Evolutionary conservation across 2,113 vertebrate genomes (phyloP), one percentile per base, ranked within the genome.

Genomic region (Theristicus caerulescens): DNA sequence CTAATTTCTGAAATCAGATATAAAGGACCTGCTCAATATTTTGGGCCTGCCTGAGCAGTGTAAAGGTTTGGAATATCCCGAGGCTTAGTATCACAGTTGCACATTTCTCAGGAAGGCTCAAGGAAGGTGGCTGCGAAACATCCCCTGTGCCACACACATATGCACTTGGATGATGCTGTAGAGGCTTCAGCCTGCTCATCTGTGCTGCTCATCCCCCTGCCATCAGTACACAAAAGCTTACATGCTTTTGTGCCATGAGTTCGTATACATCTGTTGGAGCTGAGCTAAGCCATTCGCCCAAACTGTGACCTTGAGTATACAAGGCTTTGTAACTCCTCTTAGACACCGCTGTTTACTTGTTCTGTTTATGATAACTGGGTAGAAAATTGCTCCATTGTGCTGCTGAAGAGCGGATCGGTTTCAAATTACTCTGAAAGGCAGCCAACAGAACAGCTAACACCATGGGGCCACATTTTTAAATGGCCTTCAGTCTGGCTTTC

Each of bases 331-430:
- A 89, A 65, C 64, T 78, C 69, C 83, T 84, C 65, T 84, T 89
- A 61, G 61, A n/a, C 69, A 31, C 52, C 86, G 72, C 40, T 95
- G 83, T 94, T 96, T 91, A 82, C 77, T 96, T 86, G 44, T 86
- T 93, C 83, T 94, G 80, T 93, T 96, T 96, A 72, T 95, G 88
- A 94, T 95, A 96, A 85, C 78, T 5, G 87, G 65, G 65, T 82
- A 89, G 96, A 92, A 96, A 94, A 96, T 96, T 91, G 82, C 65
- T 94, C 47, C 54, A 24, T 84, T 96, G 86, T 93, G 46, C 65
- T 65, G 44, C 83, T 94, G 88, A 93, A 86, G 54, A 95, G 62
- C 0, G 3, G 76, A 84, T 96, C 17, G 6, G 65, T 97, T 96
- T 96, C 94, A 94, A 82, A 96, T 91, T 79, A 22, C 88, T 72